Base-by-base conservation (phyloP, 1,140 invertebrate species). In the Pseudobourletiella spinata region DNA sequence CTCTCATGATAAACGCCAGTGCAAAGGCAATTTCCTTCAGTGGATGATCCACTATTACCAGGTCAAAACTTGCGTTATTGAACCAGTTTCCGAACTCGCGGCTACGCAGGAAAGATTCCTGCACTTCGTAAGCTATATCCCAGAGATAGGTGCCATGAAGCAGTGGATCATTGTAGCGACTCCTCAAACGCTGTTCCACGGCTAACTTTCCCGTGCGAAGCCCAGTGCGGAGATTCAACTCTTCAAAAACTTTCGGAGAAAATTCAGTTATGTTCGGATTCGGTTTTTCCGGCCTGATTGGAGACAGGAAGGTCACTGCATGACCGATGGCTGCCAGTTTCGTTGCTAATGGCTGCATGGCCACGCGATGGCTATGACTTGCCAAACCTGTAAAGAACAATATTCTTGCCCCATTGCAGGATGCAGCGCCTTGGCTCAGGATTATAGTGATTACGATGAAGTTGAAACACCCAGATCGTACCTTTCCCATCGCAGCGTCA, bases 291-390 rank as follows among this genome's bases (percentile, higher is more conserved):
- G 63, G 44, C 25, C 30, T n/a, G 16, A 50, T 8, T 4, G 61
- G 20, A 11, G 61, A 51, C 14, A 51, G 29, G 22, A 63, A 59
- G 3, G 63, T 64, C 11, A 64, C 44, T 18, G 55, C 51, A 46
- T 64, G 63, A 30, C 63, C 63, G 28, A 20, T 4, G 1, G 44
- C 57, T 1, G 57, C 63, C 18, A 64, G 29, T 30, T 25, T 44
- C 2, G 44, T 50, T 3, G 51, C 30, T 14, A 64, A 20, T 3
- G 63, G 63, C 39, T 18, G 30, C 8, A 50, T 22, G 25, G 46
- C 8, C 8, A 50, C 26, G 28, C 29, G 43, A 43, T 63, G 61
- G 32, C 61, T 63, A 22, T 52, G 32, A 51, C 54, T 58, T n/a
- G 28, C 28, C 2, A 48, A 28, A 18, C 28, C 32, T 16, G 44